Conservation (phyloP, 2,888 invertebrate species). For the Calameuta filiformis region DNA sequence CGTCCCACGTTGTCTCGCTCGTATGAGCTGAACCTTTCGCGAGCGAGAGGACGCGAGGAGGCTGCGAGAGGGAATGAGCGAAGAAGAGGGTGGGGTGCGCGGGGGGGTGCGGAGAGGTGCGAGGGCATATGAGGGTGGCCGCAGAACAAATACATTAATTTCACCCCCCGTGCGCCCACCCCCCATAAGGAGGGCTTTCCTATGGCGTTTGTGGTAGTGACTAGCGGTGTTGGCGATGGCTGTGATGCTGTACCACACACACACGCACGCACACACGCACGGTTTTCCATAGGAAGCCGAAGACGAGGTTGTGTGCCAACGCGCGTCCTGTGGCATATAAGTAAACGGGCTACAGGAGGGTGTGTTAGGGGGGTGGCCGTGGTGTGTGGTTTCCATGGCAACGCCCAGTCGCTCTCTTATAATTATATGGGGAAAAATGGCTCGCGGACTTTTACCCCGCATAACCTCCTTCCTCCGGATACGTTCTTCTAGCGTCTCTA, state of each 20-base stretch:
- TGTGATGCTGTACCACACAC: slow-evolving; percentile 19
- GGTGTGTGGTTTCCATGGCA: slow-evolving; percentile 62
- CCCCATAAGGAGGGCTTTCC: no score
- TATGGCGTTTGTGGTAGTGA: no score
- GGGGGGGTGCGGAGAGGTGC: slow-evolving; percentile 20
- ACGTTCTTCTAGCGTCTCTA: slow-evolving; percentile 15
- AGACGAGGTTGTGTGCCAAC: slow-evolving; percentile 38
- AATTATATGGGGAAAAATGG: slow-evolving; percentile 66
- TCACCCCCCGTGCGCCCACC: slow-evolving; percentile 46
- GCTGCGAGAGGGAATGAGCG: slow-evolving; percentile 19
- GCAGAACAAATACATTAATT: slow-evolving; percentile 65
- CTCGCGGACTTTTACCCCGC: slow-evolving; percentile 64
- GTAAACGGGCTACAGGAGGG: slow-evolving; percentile 57
- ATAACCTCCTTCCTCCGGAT: slow-evolving; percentile 40
- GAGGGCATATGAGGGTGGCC: slow-evolving; percentile 59
- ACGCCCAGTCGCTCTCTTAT: slow-evolving; percentile 65
- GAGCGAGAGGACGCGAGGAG: slow-evolving; percentile 1
- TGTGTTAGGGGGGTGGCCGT: slow-evolving; percentile 36
- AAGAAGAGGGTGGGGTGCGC: slow-evolving; percentile 43
- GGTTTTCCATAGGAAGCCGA: slow-evolving; percentile 11
- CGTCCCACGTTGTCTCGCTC: slow-evolving; percentile 42
- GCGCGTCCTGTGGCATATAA: slow-evolving; percentile 59
- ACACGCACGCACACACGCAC: slow-evolving; percentile 26
- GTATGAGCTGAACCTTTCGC: slow-evolving; percentile 23
- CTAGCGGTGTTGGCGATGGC: no score